phyloP scores from a whole-genome alignment of 1,140 invertebrate species.

The Whitmania pigra region DNA sequence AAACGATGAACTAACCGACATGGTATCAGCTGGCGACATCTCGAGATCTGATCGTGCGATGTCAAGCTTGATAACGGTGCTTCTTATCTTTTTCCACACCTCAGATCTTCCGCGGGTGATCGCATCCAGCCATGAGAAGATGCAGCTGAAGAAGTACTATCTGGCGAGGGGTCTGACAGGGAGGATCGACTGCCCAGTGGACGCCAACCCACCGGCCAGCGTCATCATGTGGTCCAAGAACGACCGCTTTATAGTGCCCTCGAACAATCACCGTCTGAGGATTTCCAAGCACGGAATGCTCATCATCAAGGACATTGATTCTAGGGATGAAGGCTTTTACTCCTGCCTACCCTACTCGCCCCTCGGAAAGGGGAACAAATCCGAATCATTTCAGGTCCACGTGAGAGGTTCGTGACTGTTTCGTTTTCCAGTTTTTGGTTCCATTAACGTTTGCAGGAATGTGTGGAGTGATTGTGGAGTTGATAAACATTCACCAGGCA shows the following conservation, averaged over 20 bases:
- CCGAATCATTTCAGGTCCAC: slow-evolving; percentile 84
- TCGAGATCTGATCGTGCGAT: too few species aligned
- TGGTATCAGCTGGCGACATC: too few species aligned
- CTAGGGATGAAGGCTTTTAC: slow-evolving; percentile 63
- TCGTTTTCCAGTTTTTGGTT: not conserved
- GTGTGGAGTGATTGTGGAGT: too few species aligned
- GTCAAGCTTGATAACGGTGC: too few species aligned
- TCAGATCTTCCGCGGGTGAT: slow-evolving; percentile 21
- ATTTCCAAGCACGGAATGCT: slow-evolving; percentile 30
- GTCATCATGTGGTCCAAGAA: slow-evolving; percentile 71
- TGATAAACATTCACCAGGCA: too few species aligned
- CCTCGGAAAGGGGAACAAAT: slow-evolving; percentile 81
- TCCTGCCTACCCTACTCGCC: slow-evolving; percentile 88
- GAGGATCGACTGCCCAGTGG: slow-evolving; percentile 87
- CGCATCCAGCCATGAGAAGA: slow-evolving; percentile 43
- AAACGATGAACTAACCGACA: too few species aligned
- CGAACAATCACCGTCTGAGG: not conserved
- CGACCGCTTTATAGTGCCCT: slow-evolving; percentile 21
- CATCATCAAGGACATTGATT: slow-evolving; percentile 30
- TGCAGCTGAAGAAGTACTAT: slow-evolving; percentile 54
- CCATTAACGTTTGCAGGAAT: too few species aligned
- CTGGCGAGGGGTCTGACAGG: slow-evolving; percentile 80
- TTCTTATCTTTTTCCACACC: slow-evolving; percentile 3
- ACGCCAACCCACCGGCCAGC: slow-evolving; percentile 83
- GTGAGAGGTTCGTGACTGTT: slow-evolving; percentile 56